phyloP scores from a whole-genome alignment of 2,797 vertebrate genomes.

The Catamblyrhynchus diadema region DNA sequence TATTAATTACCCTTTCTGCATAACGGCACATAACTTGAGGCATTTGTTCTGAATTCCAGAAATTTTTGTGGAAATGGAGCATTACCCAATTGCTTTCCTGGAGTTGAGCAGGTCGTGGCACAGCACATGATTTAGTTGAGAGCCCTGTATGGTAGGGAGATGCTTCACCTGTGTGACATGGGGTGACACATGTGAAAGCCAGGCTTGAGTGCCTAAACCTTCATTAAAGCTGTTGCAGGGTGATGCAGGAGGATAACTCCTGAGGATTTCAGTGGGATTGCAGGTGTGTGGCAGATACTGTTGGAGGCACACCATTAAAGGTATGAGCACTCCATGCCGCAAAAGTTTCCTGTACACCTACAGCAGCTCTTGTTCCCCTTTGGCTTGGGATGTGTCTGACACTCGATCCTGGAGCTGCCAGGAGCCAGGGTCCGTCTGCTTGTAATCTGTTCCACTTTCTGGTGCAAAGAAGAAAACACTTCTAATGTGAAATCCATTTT shows the following conservation, averaged over 20 bases:
- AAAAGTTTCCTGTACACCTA: background rate
- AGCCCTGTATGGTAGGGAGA: background rate
- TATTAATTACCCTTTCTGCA: background rate
- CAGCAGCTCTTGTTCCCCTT: background rate
- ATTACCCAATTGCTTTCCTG: background rate
- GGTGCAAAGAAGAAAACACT: background rate
- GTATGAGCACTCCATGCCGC: fast-evolving
- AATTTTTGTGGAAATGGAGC: background rate
- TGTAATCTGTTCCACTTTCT: conserved; percentile 1
- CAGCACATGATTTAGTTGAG: background rate
- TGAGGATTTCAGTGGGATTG: background rate
- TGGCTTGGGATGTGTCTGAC: background rate
- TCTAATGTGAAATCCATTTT: background rate
- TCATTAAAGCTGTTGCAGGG: background rate
- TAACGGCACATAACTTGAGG: fast-evolving
- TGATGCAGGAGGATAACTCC: background rate
- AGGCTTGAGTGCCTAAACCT: background rate
- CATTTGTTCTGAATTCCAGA: background rate
- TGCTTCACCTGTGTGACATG: fast-evolving
- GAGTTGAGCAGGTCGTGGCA: fast-evolving
- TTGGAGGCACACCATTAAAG: background rate
- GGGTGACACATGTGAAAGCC: fast-evolving
- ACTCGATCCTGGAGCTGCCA: background rate
- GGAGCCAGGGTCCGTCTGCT: background rate
- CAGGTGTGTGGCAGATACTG: background rate